These are phyloP conservation scores for Haliaeetus leucogaster DNA, from an alignment of 2,113 vertebrate species.

Conservation along the genomic window DNA sequence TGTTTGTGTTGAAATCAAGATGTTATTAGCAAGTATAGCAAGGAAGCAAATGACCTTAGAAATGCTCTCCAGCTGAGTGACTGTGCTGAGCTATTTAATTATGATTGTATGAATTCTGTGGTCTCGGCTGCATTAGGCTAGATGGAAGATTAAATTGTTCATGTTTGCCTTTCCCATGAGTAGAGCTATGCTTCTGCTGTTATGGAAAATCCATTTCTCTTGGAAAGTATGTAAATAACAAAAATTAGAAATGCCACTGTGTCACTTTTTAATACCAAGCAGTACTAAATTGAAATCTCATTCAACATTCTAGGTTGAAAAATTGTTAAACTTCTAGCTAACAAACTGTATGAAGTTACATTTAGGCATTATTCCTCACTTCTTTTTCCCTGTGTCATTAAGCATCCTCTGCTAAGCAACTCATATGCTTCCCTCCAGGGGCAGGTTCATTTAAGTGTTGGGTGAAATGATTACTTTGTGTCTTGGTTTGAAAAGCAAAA, in stretches of 20 bases:
- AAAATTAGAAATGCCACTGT: neutral
- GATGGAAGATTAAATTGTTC: neutral
- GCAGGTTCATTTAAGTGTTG: neutral
- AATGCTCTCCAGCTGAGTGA: neutral
- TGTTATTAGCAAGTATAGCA: neutral
- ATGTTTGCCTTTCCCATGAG: neutral
- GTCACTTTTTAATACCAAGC: neutral
- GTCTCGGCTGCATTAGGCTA: neutral
- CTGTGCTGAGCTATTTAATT: neutral
- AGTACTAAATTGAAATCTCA: neutral
- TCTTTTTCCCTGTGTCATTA: neutral
- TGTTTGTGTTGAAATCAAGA: neutral
- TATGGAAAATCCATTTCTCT: neutral
- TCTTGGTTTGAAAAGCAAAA: neutral
- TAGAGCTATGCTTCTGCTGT: neutral
- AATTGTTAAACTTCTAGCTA: neutral
- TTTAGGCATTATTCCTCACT: neutral
- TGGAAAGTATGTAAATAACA: neutral
- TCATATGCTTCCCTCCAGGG: neutral
- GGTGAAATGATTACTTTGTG: neutral
- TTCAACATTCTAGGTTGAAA: neutral
- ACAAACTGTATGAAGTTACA: neutral
- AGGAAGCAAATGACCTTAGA: neutral
- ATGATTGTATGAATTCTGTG: neutral
- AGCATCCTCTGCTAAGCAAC: neutral